phyloP scores from a whole-genome alignment of 2,113 vertebrate species.

The Alligator sinensis region DNA sequence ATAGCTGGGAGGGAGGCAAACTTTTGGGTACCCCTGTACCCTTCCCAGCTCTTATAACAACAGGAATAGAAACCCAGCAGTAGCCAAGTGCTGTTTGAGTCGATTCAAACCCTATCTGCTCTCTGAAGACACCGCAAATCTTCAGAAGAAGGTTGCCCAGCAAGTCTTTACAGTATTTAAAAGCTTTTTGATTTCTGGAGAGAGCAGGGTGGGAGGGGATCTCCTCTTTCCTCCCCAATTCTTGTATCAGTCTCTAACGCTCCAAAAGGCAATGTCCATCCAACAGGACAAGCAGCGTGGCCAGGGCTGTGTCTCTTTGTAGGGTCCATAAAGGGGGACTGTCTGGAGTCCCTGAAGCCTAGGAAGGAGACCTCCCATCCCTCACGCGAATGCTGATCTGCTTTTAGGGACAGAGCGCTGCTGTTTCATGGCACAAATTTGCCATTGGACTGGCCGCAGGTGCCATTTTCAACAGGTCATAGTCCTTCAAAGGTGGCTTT shows the following conservation, averaged over 20 bases:
- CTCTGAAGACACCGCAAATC: not conserved
- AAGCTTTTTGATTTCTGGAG: not conserved
- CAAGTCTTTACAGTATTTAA: not conserved
- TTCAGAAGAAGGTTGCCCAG: accelerated
- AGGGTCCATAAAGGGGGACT: not conserved
- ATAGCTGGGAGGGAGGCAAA: no score
- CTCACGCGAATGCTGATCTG: not conserved
- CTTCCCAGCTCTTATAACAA: not conserved
- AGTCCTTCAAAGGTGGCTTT: not conserved
- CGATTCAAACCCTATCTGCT: not conserved
- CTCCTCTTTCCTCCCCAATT: not conserved
- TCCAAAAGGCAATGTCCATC: not conserved
- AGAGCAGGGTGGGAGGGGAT: accelerated
- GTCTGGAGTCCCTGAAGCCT: not conserved
- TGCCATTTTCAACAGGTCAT: not conserved
- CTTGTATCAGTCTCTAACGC: not conserved
- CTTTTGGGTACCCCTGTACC: no score
- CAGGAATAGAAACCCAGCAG: not conserved
- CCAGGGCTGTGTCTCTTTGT: not conserved
- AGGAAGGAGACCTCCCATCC: not conserved
- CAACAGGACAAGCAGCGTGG: not conserved
- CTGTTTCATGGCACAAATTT: not conserved
- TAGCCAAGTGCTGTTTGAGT: not conserved
- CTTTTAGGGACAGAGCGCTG: not conserved
- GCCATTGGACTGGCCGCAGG: not conserved